Base-by-base conservation (phyloP, 2,797 vertebrate species). In the Iguana delicatissima region DNA sequence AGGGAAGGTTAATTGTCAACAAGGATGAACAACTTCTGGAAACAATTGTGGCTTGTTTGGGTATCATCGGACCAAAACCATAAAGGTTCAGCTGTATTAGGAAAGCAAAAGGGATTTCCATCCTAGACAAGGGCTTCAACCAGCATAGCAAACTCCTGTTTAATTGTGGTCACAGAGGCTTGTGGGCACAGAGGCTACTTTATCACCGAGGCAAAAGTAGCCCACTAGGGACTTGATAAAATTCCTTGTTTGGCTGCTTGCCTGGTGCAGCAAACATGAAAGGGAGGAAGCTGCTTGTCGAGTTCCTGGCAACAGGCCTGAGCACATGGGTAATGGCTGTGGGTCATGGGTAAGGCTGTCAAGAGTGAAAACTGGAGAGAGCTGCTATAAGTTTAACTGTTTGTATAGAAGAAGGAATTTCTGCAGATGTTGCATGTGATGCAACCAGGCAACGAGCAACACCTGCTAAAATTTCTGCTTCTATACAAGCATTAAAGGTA, bases 1-100 rank as follows among this genome's bases (percentile, higher is more conserved):
- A 92, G 84, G 93, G 88, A 93, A 92, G 38, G 2, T 80, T 77
- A 72, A 84, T 72, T 92, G 87, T 89, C 94, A 93, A 87, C 81
- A 26, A 42, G 46, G 52, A 38, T 55, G 88, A 88, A 82, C 50
- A 82, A 62, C 9, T 92, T 50, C 87, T 67, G 84, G 76, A 92
- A 86, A 46, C 50, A 8, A 14, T 26, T 8, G 86, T 79, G 93
- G 92, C 76, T 81, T 92, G 8, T 55, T 0, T 0, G 76, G n/a
- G 1, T 64, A 85, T 85, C 80, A 87, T 59, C 80, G 29, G 32
- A 59, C 42, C 57, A 67, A 59, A 46, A 55, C 12, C 82, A 32
- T 29, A 55, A 42, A 22, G 55, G 42, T 35, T 86, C 38, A 38
- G n/a, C 22, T 52, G 20, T 42, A 50, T 5, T 38, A 59, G 16